These are phyloP conservation scores for Microplitis manilae DNA, from an alignment of 2,888 invertebrate species.

Conservation along the genomic window DNA sequence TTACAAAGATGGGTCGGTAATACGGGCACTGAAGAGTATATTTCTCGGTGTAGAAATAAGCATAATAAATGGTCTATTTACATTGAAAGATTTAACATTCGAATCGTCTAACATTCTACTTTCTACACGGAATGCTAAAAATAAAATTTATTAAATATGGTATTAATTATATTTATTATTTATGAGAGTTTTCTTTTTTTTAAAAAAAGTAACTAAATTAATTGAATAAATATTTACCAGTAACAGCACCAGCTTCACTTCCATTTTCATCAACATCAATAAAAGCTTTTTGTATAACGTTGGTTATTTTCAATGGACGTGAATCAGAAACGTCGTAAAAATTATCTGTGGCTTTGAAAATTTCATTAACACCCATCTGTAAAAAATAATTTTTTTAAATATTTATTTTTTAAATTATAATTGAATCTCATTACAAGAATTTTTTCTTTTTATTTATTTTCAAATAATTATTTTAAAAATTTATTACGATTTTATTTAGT, in stretches of 20 bases:
- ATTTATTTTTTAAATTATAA: no score
- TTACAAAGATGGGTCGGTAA: background rate
- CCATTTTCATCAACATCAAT: conserved; percentile 91
- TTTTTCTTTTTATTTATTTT: no score
- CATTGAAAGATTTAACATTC: background rate
- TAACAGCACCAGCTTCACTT: conserved; percentile 74
- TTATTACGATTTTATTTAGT: no score
- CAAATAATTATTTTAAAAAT: no score
- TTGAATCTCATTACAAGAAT: no score
- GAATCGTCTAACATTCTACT: background rate
- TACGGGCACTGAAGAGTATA: background rate
- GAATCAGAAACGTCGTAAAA: conserved; percentile 77
- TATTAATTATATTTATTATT: background rate
- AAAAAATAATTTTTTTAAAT: no score
- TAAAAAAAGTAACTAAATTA: background rate
- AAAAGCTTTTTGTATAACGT: conserved; percentile 87
- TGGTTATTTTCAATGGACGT: conserved; percentile 76
- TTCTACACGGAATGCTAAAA: no score
- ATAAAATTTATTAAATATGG: no score
- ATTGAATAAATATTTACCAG: conserved; percentile 23
- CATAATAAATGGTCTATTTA: background rate
- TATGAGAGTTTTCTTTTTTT: background rate
- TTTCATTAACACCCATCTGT: conserved; percentile 77
- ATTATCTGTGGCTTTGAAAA: conserved; percentile 78
- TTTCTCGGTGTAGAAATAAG: background rate